Evolutionary conservation across 2,888 invertebrate species (phyloP).

Genomic region (Tholera decimalis): DNA sequence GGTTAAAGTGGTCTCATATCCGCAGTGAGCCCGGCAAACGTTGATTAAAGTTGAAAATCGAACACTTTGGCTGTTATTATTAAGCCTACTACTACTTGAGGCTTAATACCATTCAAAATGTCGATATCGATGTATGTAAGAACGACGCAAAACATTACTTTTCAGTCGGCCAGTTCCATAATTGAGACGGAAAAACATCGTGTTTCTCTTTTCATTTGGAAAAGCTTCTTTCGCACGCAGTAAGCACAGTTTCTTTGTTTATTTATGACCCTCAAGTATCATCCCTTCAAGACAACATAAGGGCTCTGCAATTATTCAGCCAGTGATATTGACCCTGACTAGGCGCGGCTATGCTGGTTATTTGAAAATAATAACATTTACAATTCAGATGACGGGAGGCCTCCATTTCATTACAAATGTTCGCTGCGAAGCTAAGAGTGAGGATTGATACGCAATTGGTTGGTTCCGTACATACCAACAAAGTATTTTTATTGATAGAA

Average conservation of each 20-base stretch:
- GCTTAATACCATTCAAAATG: too few species aligned
- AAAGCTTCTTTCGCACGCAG: background rate
- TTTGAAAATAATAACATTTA: constrained; percentile 77
- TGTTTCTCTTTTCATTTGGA: background rate
- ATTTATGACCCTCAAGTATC: constrained; percentile 3
- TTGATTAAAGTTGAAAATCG: too few species aligned
- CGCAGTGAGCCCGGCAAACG: too few species aligned
- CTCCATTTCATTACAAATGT: constrained; percentile 74
- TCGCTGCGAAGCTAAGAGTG: constrained; percentile 10
- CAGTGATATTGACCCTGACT: constrained; percentile 17
- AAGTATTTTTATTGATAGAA: background rate
- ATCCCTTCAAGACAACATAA: background rate
- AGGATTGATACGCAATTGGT: constrained; percentile 23
- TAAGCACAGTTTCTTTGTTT: constrained; percentile 1
- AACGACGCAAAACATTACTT: too few species aligned
- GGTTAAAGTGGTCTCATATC: too few species aligned
- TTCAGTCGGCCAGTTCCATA: background rate
- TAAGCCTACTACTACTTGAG: too few species aligned
- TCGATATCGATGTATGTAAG: too few species aligned
- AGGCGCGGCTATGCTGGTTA: constrained; percentile 35
- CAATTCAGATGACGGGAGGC: constrained; percentile 75
- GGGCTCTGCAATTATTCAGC: constrained; percentile 29
- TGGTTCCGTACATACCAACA: background rate
- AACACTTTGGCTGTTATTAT: too few species aligned
- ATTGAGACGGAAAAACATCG: background rate